These are phyloP conservation scores for Cybosia mesomella DNA, from an alignment of 2,888 invertebrate genomes.

Conservation along the genomic window DNA sequence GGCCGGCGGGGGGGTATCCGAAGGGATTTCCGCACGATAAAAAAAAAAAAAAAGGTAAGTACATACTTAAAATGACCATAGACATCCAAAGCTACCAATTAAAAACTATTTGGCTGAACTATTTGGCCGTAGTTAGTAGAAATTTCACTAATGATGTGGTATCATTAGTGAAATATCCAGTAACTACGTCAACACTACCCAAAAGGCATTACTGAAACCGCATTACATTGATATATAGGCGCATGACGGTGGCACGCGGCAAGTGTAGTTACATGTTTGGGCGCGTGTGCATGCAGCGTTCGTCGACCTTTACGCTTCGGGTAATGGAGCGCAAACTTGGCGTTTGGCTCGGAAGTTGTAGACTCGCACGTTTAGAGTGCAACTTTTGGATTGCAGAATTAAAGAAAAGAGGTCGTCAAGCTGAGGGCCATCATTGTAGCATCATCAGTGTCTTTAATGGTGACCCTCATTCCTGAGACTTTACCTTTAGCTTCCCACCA, in stretches of 20 bases:
- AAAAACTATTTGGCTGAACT: no score
- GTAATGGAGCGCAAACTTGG: conserved; percentile 39
- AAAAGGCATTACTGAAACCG: neutral
- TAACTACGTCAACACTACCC: neutral
- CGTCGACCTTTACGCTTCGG: conserved; percentile 37
- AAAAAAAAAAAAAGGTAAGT: no score
- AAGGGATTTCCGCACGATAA: no score
- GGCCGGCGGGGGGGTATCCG: no score
- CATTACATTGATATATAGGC: conserved; percentile 1
- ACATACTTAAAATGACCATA: neutral
- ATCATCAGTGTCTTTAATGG: no score
- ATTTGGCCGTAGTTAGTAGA: no score
- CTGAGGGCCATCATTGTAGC: no score
- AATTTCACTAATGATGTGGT: no score
- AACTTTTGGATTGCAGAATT: conserved; percentile 10
- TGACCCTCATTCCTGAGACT: no score
- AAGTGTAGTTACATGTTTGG: conserved; percentile 36
- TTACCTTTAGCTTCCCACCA: no score
- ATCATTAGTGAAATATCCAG: neutral
- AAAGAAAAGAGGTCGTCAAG: no score
- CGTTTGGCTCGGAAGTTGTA: conserved; percentile 27
- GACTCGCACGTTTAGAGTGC: conserved; percentile 27
- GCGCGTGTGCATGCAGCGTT: conserved; percentile 33
- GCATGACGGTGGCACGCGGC: conserved; percentile 1
- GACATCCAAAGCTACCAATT: neutral